phyloP scores from a whole-genome alignment of 37 sponge, comb jelly and placozoan species.

The Halichondria panicea region DNA sequence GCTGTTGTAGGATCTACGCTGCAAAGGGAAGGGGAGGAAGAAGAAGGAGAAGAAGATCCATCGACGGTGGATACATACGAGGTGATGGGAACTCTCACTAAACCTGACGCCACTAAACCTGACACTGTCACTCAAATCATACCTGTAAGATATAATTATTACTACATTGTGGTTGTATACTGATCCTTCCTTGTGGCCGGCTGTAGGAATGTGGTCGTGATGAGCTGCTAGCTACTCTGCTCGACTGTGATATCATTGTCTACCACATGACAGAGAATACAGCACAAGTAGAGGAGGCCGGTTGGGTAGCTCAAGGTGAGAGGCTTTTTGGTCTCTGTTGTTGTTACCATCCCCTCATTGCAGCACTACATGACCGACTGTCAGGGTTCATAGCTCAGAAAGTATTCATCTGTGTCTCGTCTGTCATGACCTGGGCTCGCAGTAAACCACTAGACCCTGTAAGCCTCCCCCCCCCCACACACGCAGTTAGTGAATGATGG shows the following conservation, averaged over 20 bases:
- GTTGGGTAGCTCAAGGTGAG: slow-evolving; percentile 71
- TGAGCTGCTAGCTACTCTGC: slow-evolving; percentile 59
- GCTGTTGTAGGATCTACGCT: slow-evolving; percentile 7
- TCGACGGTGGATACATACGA: slow-evolving; percentile 60
- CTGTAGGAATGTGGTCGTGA: slow-evolving; percentile 26
- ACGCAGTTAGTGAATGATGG: too few species aligned
- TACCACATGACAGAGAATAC: slow-evolving; percentile 66
- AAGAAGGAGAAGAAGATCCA: slow-evolving; percentile 7
- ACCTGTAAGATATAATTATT: slow-evolving; percentile 22
- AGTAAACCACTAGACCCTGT: slow-evolving; percentile 93
- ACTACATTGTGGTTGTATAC: not conserved
- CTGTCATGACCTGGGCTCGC: slow-evolving; percentile 90
- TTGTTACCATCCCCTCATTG: not conserved
- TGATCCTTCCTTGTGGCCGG: not conserved
- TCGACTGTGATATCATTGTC: slow-evolving; percentile 87
- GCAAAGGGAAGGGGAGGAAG: not conserved
- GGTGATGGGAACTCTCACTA: slow-evolving; percentile 76
- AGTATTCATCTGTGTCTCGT: slow-evolving; percentile 90
- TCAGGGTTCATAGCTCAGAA: slow-evolving; percentile 66
- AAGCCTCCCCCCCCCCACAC: too few species aligned
- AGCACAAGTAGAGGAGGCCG: slow-evolving; percentile 75
- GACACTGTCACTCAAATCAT: slow-evolving; percentile 64
- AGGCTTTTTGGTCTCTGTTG: not conserved
- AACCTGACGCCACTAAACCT: slow-evolving; percentile 46
- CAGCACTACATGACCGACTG: slow-evolving; percentile 85